Conservation (phyloP, 2,797 vertebrate genomes). For the Notamacropus eugenii region DNA sequence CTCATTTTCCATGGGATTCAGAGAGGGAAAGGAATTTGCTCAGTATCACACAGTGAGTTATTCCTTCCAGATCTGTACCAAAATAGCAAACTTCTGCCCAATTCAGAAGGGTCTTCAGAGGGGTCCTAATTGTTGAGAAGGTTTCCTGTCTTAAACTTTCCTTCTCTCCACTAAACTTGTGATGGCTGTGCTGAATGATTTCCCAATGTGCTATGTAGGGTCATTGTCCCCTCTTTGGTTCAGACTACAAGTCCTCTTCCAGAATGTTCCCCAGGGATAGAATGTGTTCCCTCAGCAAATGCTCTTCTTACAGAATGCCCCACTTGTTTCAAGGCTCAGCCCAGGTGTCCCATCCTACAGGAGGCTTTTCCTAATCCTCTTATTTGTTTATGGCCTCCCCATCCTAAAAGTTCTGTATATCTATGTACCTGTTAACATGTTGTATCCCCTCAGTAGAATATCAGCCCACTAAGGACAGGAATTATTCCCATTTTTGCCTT, state of each 20-base stretch:
- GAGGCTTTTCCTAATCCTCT: background rate
- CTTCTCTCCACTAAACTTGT: slow-evolving; percentile 34
- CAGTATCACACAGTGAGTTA: background rate
- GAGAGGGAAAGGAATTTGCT: background rate
- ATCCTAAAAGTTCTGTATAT: background rate
- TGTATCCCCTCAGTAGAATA: background rate
- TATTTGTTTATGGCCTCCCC: background rate
- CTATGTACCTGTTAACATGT: background rate
- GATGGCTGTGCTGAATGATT: slow-evolving; percentile 15
- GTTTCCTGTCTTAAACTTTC: slow-evolving; percentile 58
- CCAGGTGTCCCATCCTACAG: background rate
- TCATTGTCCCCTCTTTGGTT: background rate
- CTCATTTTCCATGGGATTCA: background rate
- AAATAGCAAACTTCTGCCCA: background rate
- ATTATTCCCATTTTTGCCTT: background rate
- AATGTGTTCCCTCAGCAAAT: background rate
- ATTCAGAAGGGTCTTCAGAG: slow-evolving; percentile 55
- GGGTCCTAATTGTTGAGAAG: slow-evolving; percentile 57
- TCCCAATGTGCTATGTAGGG: background rate
- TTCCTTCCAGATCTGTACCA: background rate
- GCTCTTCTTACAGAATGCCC: background rate
- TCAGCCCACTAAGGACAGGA: background rate
- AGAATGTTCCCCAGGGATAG: background rate
- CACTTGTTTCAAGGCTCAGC: background rate
- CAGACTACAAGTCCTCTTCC: background rate